Evolutionary conservation across 1,140 invertebrate genomes (phyloP).

Genomic region (Chionoecetes opilio): DNA sequence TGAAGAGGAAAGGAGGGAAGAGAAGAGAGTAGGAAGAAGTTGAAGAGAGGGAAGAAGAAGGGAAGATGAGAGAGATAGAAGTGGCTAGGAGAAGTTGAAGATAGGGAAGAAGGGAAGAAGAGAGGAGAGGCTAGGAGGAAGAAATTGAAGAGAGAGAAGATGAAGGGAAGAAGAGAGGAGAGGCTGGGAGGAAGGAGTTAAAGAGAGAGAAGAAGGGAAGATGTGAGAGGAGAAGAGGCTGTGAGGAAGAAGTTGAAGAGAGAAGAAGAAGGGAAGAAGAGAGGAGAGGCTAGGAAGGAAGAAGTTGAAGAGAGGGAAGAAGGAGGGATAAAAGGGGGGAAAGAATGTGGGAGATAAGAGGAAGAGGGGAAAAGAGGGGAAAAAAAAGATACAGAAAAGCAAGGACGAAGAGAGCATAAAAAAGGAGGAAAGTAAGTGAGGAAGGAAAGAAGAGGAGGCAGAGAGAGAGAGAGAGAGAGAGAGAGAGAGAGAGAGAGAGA

Average conservation of each 20-base stretch:
- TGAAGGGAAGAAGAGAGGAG: not conserved
- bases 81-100: not conserved
- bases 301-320: too few relatives aligned
- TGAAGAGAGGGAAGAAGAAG: not conserved
- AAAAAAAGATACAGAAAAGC: too few relatives aligned
- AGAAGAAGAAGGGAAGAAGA: too few relatives aligned
- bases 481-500: conserved; percentile 57
- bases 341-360: too few relatives aligned
- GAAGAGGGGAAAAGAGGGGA: too few relatives aligned
- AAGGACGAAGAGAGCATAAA: too few relatives aligned
- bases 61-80: not conserved
- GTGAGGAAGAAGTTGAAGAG: too few relatives aligned
- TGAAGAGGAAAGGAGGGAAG: not conserved
- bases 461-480: conserved; percentile 59
- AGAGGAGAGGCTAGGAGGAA: not conserved
- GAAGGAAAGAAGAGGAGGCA: not conserved
- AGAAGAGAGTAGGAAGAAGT: not conserved
- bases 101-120: not conserved
- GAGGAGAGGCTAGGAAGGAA: too few relatives aligned
- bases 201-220: not conserved
- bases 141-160: not conserved
- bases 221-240: too few relatives aligned
- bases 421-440: too few relatives aligned
- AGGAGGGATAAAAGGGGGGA: too few relatives aligned
- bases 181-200: too few relatives aligned